Percentiles rank a stretch among this genome's conserved stretches.
These are phyloP conservation scores for Exephanes ischioxanthus DNA, from an alignment of 2,888 invertebrate species.

Conservation along the genomic window DNA sequence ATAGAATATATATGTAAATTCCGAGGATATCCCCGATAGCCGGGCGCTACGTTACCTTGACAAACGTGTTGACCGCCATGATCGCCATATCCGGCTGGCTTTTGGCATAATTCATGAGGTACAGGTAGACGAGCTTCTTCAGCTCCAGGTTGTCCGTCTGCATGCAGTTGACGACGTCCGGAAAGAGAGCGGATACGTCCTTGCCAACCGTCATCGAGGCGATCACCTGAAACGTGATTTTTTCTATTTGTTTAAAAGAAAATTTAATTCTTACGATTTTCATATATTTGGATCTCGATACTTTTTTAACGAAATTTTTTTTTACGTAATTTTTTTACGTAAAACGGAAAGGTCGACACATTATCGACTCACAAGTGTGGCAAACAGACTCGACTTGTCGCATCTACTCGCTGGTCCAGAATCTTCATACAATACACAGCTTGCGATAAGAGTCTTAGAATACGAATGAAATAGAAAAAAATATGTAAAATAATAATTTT, in stretches of 20 bases:
- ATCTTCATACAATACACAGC: no score
- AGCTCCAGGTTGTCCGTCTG: conserved; percentile 99
- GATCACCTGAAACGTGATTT: conserved; percentile 90
- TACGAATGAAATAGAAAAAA: no score
- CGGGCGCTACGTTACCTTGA: conserved; percentile 90
- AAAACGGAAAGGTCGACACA: no score
- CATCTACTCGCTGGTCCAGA: no score
- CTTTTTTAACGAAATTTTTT: no score
- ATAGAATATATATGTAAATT: conserved; percentile 71
- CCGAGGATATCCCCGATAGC: conserved; percentile 56
- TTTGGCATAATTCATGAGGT: conserved; percentile 99
- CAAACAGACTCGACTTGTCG: no score
- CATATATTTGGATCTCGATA: no score
- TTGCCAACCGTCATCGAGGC: conserved; percentile 99
- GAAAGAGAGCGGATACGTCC: conserved; percentile 99
- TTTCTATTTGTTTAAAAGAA: conserved; percentile 8
- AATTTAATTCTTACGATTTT: conserved; percentile 53
- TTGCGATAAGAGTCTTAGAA: no score
- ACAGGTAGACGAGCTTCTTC: conserved; percentile 99
- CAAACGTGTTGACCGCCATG: conserved; percentile 99
- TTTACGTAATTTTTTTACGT: no score
- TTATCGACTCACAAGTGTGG: no score
- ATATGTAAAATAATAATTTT: no score
- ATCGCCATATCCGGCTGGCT: conserved; percentile 99
- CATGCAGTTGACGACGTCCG: conserved; percentile 99